Evolutionary conservation across 1,140 invertebrate genomes (phyloP).

Genomic region (Limonius californicus): DNA sequence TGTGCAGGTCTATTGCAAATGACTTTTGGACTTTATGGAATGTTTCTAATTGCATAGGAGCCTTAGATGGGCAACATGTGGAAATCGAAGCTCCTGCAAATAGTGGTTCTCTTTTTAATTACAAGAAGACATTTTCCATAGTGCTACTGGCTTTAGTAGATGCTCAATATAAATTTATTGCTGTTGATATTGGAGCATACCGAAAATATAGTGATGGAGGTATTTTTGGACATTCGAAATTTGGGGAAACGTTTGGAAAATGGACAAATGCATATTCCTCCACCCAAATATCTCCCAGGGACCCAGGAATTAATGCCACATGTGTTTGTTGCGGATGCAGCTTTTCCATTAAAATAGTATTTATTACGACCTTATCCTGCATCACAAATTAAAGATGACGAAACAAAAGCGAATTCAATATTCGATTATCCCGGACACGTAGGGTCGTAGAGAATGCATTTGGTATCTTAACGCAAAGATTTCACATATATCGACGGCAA

Average conservation of each 20-base stretch:
- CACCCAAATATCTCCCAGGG: no score
- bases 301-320: no score
- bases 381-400: no score
- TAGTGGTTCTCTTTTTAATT: conserved; percentile 46
- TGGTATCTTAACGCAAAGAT: conserved; percentile 1
- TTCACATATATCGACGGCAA: neutral
- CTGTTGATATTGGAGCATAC: conserved; percentile 40
- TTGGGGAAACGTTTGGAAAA: conserved; percentile 7
- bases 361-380: no score
- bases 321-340: no score
- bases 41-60: conserved; percentile 41
- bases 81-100: conserved; percentile 38
- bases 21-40: conserved; percentile 34
- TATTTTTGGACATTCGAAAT: conserved; percentile 28
- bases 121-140: conserved; percentile 47
- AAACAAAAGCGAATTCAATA: no score
- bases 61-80: conserved; percentile 50
- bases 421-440: neutral
- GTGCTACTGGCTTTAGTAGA: conserved; percentile 47
- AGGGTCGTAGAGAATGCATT: neutral
- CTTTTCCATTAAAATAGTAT: no score
- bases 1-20: no score
- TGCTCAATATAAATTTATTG: conserved; percentile 45
- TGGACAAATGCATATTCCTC: no score
- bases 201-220: conserved; percentile 38